phyloP scores from a whole-genome alignment of 2,888 invertebrate species.

The Dusona sp. region DNA sequence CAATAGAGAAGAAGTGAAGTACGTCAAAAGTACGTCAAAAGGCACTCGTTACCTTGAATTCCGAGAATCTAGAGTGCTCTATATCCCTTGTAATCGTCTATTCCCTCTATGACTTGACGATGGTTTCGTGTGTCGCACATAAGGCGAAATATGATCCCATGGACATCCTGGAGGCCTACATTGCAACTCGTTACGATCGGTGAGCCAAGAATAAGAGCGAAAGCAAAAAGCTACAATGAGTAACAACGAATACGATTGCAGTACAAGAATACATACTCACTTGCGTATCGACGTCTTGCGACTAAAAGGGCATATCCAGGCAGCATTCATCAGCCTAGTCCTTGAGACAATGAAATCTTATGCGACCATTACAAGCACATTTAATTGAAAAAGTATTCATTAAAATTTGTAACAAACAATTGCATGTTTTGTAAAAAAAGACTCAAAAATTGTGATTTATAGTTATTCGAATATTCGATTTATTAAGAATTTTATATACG shows the following conservation, averaged over 20 bases:
- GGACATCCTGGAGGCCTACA: constrained; percentile 84
- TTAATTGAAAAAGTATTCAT: background rate
- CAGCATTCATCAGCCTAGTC: background rate
- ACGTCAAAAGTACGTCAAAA: constrained; percentile 30
- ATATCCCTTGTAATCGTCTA: constrained; percentile 83
- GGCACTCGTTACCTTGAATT: constrained; percentile 76
- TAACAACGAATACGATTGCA: background rate
- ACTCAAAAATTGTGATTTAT: background rate
- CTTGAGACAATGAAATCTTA: too few species aligned
- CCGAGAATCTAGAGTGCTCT: constrained; percentile 79
- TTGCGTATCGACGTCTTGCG: background rate
- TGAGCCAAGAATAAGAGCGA: constrained; percentile 45
- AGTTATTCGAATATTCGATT: too few species aligned
- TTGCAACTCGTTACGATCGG: constrained; percentile 79
- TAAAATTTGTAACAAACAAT: background rate
- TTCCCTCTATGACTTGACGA: constrained; percentile 80
- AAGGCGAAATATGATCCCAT: constrained; percentile 83
- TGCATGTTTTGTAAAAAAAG: background rate
- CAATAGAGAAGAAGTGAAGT: background rate
- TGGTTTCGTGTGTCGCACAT: constrained; percentile 83
- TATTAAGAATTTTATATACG: too few species aligned
- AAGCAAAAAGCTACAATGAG: constrained; percentile 4
- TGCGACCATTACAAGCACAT: too few species aligned
- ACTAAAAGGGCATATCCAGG: background rate
- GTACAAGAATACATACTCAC: background rate